Evolutionary conservation across 2,888 invertebrate genomes (phyloP).

Genomic region (Phania funesta): DNA sequence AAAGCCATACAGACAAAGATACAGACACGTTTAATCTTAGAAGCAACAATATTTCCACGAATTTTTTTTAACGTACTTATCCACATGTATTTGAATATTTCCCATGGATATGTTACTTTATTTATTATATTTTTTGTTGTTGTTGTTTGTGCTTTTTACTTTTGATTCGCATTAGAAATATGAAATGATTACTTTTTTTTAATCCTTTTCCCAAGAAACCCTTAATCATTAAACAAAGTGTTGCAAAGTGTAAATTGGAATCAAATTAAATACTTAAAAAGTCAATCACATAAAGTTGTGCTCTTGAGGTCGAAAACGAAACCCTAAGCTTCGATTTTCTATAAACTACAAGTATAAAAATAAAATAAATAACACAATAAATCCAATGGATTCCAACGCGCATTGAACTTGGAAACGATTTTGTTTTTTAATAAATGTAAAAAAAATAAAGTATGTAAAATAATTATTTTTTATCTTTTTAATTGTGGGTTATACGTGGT

Average conservation of each 20-base stretch:
- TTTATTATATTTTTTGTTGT: not conserved
- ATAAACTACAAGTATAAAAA: too few relatives aligned
- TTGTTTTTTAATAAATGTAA: too few relatives aligned
- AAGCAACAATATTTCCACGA: constrained; percentile 38
- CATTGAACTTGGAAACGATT: too few relatives aligned
- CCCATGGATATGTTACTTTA: constrained; percentile 29
- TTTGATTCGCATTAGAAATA: constrained; percentile 27
- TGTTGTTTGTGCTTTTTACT: constrained; percentile 3
- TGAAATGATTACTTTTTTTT: constrained; percentile 4
- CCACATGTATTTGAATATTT: constrained; percentile 27
- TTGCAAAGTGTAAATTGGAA: constrained; percentile 22
- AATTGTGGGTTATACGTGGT: too few relatives aligned
- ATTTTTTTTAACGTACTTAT: constrained; percentile 12
- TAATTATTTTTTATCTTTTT: too few relatives aligned
- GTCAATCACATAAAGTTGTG: not conserved
- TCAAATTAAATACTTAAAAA: not conserved
- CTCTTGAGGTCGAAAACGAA: not conserved
- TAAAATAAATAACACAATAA: too few relatives aligned
- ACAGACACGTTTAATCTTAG: not conserved
- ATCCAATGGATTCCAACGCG: too few relatives aligned
- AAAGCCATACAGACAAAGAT: not conserved
- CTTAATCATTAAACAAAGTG: constrained; percentile 40
- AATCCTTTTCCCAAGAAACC: constrained; percentile 44
- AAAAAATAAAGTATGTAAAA: too few relatives aligned
- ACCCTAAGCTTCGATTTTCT: too few relatives aligned